Evolutionary conservation across 2,797 vertebrate species (phyloP).

Genomic region (Syndactyla subalaris): DNA sequence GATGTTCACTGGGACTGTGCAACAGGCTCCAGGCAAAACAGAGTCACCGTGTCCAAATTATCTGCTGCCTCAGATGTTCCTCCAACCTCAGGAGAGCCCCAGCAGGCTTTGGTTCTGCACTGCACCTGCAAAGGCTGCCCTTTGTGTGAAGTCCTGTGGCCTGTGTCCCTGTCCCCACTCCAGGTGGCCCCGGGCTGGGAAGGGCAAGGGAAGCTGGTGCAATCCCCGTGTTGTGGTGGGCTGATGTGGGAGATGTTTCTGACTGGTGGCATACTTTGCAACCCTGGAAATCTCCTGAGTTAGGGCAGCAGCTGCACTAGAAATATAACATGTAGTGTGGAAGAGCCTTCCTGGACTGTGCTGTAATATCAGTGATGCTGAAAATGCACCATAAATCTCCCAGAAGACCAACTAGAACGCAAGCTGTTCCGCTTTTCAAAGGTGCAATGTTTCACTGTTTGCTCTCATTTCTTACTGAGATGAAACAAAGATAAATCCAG

Average conservation of each 20-base stretch:
- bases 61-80: not conserved
- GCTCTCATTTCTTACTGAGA: not conserved
- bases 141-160: not conserved
- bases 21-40: not conserved
- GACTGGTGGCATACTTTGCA: not conserved
- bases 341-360: not conserved
- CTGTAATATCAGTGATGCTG: not conserved
- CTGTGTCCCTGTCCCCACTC: not conserved
- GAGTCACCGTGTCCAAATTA: rapidly evolving
- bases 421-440: not conserved
- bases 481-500: not conserved
- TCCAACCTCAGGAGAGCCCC: not conserved
- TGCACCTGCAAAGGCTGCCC: not conserved
- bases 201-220: rapidly evolving
- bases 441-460: not conserved
- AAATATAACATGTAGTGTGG: rapidly evolving
- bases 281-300: rapidly evolving
- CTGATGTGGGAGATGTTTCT: not conserved
- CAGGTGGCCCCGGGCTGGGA: not conserved
- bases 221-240: not conserved
- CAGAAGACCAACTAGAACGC: not conserved
- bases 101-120: not conserved
- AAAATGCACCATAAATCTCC: not conserved
- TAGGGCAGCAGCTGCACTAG: not conserved
- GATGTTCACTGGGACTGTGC: rapidly evolving